Evolutionary conservation across 2,888 invertebrate species (phyloP).

Genomic region (Muscina levida): DNA sequence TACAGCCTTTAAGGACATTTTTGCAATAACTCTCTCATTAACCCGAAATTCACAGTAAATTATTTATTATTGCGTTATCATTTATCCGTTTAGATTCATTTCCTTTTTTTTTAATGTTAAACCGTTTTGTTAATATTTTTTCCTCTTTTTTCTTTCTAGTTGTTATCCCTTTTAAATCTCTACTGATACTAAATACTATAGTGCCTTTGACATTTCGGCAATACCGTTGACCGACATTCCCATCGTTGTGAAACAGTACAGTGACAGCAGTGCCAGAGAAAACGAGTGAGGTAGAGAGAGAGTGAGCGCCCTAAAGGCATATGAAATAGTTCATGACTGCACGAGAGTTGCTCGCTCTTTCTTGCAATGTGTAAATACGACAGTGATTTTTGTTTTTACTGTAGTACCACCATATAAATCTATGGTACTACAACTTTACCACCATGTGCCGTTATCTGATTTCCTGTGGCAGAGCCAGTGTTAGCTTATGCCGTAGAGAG

Average conservation of each 20-base stretch:
- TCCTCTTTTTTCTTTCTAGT: constrained; percentile 7
- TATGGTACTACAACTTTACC: too few relatives aligned
- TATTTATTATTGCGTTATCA: too few relatives aligned
- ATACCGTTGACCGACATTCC: constrained; percentile 63
- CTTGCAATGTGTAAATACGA: constrained; percentile 37
- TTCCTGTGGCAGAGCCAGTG: constrained; percentile 43
- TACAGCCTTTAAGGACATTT: constrained; percentile 9
- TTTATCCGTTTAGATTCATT: too few relatives aligned
- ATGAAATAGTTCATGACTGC: too few relatives aligned
- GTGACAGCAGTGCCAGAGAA: too few relatives aligned
- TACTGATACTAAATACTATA: constrained; percentile 54
- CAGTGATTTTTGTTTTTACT: constrained; percentile 25
- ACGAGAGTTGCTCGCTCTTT: too few relatives aligned
- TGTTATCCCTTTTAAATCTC: constrained; percentile 57
- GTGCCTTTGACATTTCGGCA: constrained; percentile 66
- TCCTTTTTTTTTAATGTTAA: not conserved
- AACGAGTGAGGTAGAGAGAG: too few relatives aligned
- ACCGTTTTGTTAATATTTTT: too few relatives aligned
- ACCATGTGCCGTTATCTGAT: constrained; percentile 45
- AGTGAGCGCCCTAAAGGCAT: too few relatives aligned
- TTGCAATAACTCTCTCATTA: not conserved
- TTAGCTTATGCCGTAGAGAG: not conserved
- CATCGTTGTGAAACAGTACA: constrained; percentile 36
- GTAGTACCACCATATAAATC: constrained; percentile 8
- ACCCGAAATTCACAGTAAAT: not conserved